Base-by-base conservation (phyloP, 2,888 invertebrate genomes). In the Apotomis turbidana region DNA sequence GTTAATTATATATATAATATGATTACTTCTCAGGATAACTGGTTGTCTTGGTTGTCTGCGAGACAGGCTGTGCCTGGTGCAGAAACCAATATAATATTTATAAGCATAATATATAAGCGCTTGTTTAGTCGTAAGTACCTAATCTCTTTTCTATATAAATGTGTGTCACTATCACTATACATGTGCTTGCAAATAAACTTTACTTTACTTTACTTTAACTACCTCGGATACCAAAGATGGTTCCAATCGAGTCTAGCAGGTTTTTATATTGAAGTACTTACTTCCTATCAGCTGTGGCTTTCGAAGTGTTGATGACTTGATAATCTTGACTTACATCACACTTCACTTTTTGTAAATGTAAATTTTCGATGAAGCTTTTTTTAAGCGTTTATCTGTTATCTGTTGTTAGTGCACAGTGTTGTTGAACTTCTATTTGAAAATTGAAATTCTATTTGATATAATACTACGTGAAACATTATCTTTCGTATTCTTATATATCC, bases 1-100 rank as follows among this genome's bases (percentile, higher is more conserved):
- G 55, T 57, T 66, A 46, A 57, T 66, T 66, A 66, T 66, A 66
- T 57, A 66, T 66, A 66, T 27, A 66, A 66, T 57, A 66, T 36
- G 49, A 62, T 55, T 66, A n/a, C 64, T 66, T 44, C 64, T 66
- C 46, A 57, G 55, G 44, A 46, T 57, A 57, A 27, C n/a, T n/a
- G n/a, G n/a, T n/a, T n/a, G n/a, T n/a, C n/a, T n/a, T n/a, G n/a
- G n/a, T n/a, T n/a, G n/a, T n/a, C n/a, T n/a, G n/a, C n/a, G n/a
- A n/a, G n/a, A n/a, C n/a, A n/a, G n/a, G n/a, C n/a, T n/a, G n/a
- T n/a, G n/a, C n/a, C n/a, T n/a, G n/a, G n/a, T n/a, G n/a, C n/a
- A n/a, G n/a, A n/a, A n/a, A n/a, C n/a, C n/a, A n/a, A n/a, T n/a
- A n/a, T n/a, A n/a, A n/a, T n/a, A n/a, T n/a, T n/a, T n/a, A n/a